These are phyloP conservation scores for Aix galericulata DNA, from an alignment of 2,113 vertebrate genomes.

Conservation along the genomic window DNA sequence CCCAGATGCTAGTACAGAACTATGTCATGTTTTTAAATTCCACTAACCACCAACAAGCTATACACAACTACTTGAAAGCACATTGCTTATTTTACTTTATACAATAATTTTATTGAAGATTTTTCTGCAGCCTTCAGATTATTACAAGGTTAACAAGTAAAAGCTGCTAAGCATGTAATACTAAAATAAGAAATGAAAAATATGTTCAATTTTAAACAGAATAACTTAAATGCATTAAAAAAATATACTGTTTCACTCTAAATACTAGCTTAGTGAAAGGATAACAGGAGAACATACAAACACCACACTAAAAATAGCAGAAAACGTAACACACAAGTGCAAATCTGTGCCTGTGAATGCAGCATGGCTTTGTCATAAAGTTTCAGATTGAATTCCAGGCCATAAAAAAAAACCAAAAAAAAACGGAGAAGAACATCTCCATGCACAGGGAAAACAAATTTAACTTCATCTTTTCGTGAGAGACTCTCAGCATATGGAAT, in stretches of 20 bases:
- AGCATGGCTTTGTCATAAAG: not conserved
- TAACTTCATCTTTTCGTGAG: not conserved
- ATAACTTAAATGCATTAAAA: not conserved
- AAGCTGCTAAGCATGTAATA: not conserved
- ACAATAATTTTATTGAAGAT: not conserved
- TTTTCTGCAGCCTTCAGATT: not conserved
- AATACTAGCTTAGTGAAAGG: not conserved
- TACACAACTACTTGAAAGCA: not conserved
- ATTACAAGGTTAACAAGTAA: not conserved
- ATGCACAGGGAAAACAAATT: not conserved
- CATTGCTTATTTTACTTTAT: not conserved
- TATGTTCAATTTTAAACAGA: not conserved
- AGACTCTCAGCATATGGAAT: not conserved
- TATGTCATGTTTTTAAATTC: not conserved
- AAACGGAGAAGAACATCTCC: not conserved
- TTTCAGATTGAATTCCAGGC: not conserved
- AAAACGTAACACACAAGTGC: not conserved
- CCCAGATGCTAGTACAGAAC: constrained; percentile 1
- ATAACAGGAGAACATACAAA: not conserved
- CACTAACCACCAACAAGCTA: not conserved
- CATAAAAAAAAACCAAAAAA: not conserved
- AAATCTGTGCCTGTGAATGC: not conserved
- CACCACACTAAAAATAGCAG: not conserved
- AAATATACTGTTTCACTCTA: not conserved
- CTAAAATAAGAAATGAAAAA: not conserved